Base-by-base conservation (phyloP, 2,888 invertebrate genomes). In the Pseudococcus jackbeardsleyi region DNA sequence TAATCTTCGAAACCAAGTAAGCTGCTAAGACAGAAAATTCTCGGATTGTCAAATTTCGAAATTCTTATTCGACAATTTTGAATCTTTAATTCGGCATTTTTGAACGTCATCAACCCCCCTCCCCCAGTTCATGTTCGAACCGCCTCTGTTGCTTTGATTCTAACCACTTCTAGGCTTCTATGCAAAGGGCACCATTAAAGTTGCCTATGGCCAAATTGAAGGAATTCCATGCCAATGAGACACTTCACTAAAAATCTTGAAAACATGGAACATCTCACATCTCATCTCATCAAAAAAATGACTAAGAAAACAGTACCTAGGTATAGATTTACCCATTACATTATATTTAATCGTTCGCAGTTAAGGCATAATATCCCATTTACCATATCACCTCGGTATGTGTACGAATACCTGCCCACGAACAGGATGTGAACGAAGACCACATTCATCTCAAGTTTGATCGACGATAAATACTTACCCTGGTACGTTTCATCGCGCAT, bases 391-490 rank as follows among this genome's bases (percentile, higher is more conserved):
- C 72, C 72, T 72, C 72, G 39, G 72, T 17, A 33, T 22, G 17
- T n/a, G 59, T 59, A 19, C 42, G 7, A n/a, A 15, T 22, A 22
- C 64, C 54, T 54, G 26, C 11, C 17, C 33, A 17, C 72, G 8
- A 33, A 33, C 72, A 72, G 72, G 72, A 72, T 72, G 72, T 72
- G 72, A 72, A 72, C 72, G 72, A 72, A 72, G 33, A 72, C 33
- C 72, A 72, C 72, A 72, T 72, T 72, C 72, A 72, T 72, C 72
- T 72, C 26, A 72, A 33, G 15, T 72, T 33, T 46, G 79, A 82
- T 82, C 46, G 46, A 82, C 79, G 79, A 82, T 82, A 82, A 79
- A 82, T 82, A 64, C 42, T 17, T 54, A n/a, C 19, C 19, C n/a
- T 42, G 17, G 11, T 39, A 77, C 77, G 77, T 46, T 82, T 46